Evolutionary conservation across 2,113 vertebrate genomes (phyloP).

Genomic region (Okapia johnstoni): DNA sequence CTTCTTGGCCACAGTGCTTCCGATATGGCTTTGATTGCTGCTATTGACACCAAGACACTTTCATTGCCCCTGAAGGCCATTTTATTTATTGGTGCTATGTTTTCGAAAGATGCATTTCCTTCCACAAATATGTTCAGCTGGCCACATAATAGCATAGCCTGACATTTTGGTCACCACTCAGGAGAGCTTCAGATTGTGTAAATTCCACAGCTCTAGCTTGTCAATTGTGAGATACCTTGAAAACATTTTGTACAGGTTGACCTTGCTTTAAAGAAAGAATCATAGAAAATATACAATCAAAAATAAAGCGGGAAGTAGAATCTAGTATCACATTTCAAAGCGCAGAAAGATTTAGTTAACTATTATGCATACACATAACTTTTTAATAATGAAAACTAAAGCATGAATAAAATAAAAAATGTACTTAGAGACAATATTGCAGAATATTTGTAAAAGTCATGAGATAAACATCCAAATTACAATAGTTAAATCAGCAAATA

Average conservation of each 20-base stretch:
- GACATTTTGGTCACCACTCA: conserved; percentile 62
- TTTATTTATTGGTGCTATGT: conserved; percentile 55
- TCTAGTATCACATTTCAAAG: not conserved
- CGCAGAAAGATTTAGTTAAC: not conserved
- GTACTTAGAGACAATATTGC: not conserved
- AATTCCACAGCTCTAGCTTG: conserved; percentile 32
- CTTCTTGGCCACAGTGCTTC: not conserved
- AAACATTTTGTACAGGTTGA: conserved; percentile 18
- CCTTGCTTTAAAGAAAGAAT: conserved; percentile 34
- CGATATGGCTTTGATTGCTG: conserved; percentile 8
- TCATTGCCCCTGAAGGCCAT: conserved; percentile 36
- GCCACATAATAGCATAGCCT: conserved; percentile 40
- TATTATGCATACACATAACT: not conserved
- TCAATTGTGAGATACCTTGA: conserved; percentile 25
- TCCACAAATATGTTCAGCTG: conserved; percentile 44
- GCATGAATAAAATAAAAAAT: not conserved
- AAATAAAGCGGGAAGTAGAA: not conserved
- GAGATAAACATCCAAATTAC: not conserved
- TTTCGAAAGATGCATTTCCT: conserved; percentile 49
- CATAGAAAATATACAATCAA: not conserved
- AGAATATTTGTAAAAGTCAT: not conserved
- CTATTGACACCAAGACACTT: conserved; percentile 24
- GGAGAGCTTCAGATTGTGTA: conserved; percentile 44
- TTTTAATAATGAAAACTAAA: not conserved
- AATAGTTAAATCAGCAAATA: not conserved